Base-by-base conservation (phyloP, 1,140 invertebrate genomes). In the Zaprionus camerounensis region DNA sequence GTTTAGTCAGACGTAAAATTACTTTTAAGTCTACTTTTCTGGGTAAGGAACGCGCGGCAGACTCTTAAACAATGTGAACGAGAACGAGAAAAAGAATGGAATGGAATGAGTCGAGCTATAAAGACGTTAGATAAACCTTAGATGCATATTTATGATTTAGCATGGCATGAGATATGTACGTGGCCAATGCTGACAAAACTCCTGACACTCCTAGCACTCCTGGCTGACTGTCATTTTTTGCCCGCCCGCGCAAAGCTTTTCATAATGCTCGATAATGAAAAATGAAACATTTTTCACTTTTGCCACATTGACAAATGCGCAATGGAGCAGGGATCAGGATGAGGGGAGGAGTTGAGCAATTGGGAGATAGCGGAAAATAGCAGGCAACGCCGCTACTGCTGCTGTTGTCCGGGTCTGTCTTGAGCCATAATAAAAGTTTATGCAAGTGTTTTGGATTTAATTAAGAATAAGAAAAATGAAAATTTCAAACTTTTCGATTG, bases 1-100 rank as follows among this genome's bases (percentile, higher is more conserved):
- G 91, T 92, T 92, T 92, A 92, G 91, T 92, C 91, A 92, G 88
- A 91, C 91, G 91, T 92, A 92, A 92, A 92, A 92, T 92, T 92
- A 92, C 91, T 92, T 92, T 92, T 84, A 91, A 91, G 91, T 91
- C 88, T 84, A 91, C 84, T 90, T 84, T 82, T 46, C 41, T 63
- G 49, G 41, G 55, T 49, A 66, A 38, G 36, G 28, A 67, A 38
- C 22, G 55, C 51, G 34, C 49, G 0, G 22, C 31, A 62, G 67
- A 76, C 55, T 66, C 63, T 64, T 67, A 81, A 67, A 65, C 69
- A 73, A 71, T 63, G 77, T 46, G 63, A 41, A 65, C 31, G 55
- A 63, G 58, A 3, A 22, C 2, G 28, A 55, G 17, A 15, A 31
- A 34, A 4, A 56, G 51, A 20, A 20, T 20, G 20, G 20, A 20